Conservation (phyloP, 2,797 vertebrate species). For the Hafferia zeledoni region DNA sequence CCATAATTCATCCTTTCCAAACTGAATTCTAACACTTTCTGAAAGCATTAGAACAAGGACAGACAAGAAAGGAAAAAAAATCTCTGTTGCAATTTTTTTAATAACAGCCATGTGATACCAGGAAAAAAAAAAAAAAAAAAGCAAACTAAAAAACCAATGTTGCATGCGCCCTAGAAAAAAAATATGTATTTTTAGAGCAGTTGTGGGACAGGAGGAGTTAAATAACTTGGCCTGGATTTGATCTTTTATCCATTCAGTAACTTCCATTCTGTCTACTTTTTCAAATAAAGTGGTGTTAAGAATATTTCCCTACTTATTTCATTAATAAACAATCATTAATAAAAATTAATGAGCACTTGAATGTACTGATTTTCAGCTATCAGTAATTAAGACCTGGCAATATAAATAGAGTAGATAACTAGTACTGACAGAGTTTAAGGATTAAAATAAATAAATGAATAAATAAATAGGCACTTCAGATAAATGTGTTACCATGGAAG, state of each 20-base stretch:
- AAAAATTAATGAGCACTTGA: not conserved
- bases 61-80: not conserved
- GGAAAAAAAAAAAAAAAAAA: not conserved
- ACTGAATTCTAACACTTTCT: not conserved
- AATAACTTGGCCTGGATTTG: not conserved
- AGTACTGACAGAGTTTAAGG: not conserved
- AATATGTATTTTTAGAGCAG: not conserved
- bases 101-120: not conserved
- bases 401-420: not conserved
- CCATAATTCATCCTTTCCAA: not conserved
- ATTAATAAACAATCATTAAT: not conserved
- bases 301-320: not conserved
- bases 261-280: not conserved
- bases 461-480: not conserved
- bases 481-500: not conserved
- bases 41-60: not conserved
- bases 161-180: not conserved
- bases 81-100: not conserved
- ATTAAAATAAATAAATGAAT: not conserved
- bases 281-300: not conserved
- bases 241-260: not conserved
- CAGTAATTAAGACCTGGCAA: not conserved
- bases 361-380: not conserved
- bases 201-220: not conserved
- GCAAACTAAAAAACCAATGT: not conserved